Evolutionary conservation across 1,140 invertebrate genomes (phyloP), one percentile per base, ranked within the genome.

Genomic region (Hypsibius dujardini): DNA sequence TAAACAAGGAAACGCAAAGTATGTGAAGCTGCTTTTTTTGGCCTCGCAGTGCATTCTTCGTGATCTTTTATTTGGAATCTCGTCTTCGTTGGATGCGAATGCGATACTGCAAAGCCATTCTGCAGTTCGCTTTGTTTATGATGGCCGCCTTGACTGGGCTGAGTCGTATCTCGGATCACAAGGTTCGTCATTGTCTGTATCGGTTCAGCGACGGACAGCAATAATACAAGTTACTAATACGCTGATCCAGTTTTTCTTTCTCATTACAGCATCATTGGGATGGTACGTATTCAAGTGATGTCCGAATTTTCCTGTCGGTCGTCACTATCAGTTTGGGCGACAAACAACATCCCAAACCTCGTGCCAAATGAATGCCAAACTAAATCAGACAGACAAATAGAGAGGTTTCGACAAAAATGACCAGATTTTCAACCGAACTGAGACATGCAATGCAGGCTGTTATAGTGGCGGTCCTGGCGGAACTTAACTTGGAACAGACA

Each of bases 41-140:
- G 0, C 28, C 28, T 45, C 3, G 62, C 62, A 67, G 62, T 42
- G 45, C 45, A 42, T 67, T 67, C 62, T 67, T 67, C 62, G 12
- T 67, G 12, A 67, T 67, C 62, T 67, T 67, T 45, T 67, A 67
- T 42, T 42, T 67, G 62, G 62, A 67, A 67, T 67, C 62, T 3
- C 62, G 62, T 7, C 62, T 67, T 12, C 62, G 62, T 67, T 67
- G 62, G 62, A 67, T 67, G 62, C 12, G 45, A 0, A 12, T 67
- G 42, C 62, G 62, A 7, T 67, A 67, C 62, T 67, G 62, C 62
- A 67, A 67, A 42, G 62, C 12, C 62, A 67, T 67, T 42, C 12
- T 67, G 12, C 62, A 67, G 62, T 67, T 67, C 42, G 62, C 12
- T 0, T 42, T 67, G 12, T 67, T 67, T 42, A 7, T 67, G 12